phyloP scores from a whole-genome alignment of 1,140 invertebrate species.

The Trichogramma pretiosum region DNA sequence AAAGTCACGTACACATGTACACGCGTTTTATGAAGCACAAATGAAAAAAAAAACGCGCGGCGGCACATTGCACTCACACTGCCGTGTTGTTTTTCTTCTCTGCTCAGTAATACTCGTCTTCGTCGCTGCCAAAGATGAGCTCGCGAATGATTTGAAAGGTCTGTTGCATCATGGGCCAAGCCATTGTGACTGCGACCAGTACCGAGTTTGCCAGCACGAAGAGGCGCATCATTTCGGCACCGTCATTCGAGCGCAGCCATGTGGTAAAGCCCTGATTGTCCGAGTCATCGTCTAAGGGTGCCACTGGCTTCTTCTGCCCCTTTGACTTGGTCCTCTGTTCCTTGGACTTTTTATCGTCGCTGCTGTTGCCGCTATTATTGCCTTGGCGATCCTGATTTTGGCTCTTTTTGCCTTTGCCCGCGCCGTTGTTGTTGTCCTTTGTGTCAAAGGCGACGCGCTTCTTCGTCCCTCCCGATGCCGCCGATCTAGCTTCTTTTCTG shows the following conservation, averaged over 20 bases:
- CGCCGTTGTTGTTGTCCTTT: not conserved
- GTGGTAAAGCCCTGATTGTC: constrained; percentile 46
- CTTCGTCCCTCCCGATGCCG: constrained; percentile 3
- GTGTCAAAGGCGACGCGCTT: constrained; percentile 13
- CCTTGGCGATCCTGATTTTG: not conserved
- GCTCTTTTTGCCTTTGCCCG: not conserved
- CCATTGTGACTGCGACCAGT: constrained; percentile 47
- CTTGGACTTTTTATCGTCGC: constrained; percentile 12
- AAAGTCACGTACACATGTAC: no score
- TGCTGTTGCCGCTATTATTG: not conserved
- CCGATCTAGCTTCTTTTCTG: not conserved
- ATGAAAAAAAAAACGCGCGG: no score
- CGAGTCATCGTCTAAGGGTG: constrained; percentile 28
- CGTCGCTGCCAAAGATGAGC: constrained; percentile 33
- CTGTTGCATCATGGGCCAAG: constrained; percentile 48
- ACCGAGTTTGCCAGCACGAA: constrained; percentile 52
- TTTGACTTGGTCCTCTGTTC: constrained; percentile 23
- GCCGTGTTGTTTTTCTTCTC: no score
- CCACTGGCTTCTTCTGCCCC: constrained; percentile 2
- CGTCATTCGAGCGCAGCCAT: constrained; percentile 50
- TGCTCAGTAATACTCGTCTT: constrained; percentile 20
- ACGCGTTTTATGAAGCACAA: no score
- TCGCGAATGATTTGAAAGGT: constrained; percentile 36
- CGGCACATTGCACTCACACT: no score
- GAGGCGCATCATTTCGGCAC: constrained; percentile 49